A percentile compares a stretch with the other conserved stretches of the same genome.
Evolutionary conservation across 2,888 invertebrate genomes (phyloP).

Genomic region (Parnassius orleans): DNA sequence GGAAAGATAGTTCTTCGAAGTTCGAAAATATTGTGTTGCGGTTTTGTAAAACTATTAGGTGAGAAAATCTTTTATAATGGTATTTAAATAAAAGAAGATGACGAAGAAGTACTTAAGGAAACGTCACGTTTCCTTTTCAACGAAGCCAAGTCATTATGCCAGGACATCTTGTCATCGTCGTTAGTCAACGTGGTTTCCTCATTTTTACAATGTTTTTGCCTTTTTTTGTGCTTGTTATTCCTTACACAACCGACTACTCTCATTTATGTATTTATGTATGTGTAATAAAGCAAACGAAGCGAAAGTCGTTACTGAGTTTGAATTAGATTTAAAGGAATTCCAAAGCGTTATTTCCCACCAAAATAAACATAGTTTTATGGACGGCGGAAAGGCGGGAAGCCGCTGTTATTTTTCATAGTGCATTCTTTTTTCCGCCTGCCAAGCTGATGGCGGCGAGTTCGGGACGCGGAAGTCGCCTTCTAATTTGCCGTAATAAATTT

Average conservation of each 20-base stretch:
- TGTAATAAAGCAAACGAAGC: slow-evolving; percentile 23
- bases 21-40: too few species aligned
- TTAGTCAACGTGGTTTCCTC: slow-evolving; percentile 31
- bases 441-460: slow-evolving; percentile 42
- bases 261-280: slow-evolving; percentile 5
- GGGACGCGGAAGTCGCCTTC: slow-evolving; percentile 58
- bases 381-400: slow-evolving; percentile 37
- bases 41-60: background rate
- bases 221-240: background rate
- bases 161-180: slow-evolving; percentile 28
- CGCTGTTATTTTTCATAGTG: slow-evolving; percentile 38
- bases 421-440: slow-evolving; percentile 49
- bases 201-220: slow-evolving; percentile 10
- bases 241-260: slow-evolving; percentile 3
- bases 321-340: slow-evolving; percentile 26
- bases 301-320: slow-evolving; percentile 25
- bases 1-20: too few species aligned
- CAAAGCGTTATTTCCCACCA: slow-evolving; percentile 25
- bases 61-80: slow-evolving; percentile 1
- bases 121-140: slow-evolving; percentile 25
- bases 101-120: slow-evolving; percentile 8
- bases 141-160: slow-evolving; percentile 38
- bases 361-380: slow-evolving; percentile 29
- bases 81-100: slow-evolving; percentile 2
- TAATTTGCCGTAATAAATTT: slow-evolving; percentile 68